Evolutionary conservation across 2,888 invertebrate species (phyloP).

Genomic region (Aphodius sticticus): DNA sequence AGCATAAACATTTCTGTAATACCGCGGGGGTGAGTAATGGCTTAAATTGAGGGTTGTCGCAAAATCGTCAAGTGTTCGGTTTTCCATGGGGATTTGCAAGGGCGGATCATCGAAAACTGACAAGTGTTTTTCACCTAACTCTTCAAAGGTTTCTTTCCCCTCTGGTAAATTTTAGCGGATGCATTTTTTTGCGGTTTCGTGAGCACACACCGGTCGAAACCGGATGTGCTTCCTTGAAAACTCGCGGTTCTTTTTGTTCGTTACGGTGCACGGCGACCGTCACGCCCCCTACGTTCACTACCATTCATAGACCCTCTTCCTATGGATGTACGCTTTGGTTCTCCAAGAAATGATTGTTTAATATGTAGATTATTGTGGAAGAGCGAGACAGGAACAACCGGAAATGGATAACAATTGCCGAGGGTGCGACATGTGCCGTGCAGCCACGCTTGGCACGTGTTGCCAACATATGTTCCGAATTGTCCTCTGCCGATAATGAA

Average conservation of each 20-base stretch:
- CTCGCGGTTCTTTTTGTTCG: not conserved
- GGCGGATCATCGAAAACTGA: not conserved
- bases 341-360: not conserved
- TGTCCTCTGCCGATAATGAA: slow-evolving; percentile 17
- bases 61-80: not conserved
- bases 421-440: not conserved
- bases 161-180: not conserved
- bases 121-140: no score
- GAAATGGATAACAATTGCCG: not conserved
- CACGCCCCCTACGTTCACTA: not conserved
- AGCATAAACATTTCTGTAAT: not conserved
- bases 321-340: not conserved
- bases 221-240: slow-evolving; percentile 4
- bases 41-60: not conserved
- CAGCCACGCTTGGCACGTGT: slow-evolving; percentile 28
- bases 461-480: slow-evolving; percentile 30
- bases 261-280: not conserved
- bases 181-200: not conserved
- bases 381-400: not conserved
- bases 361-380: not conserved
- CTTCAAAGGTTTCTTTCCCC: no score
- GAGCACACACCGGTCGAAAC: not conserved
- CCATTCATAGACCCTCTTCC: not conserved
- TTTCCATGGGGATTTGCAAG: not conserved
- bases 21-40: not conserved